phyloP scores from a whole-genome alignment of 2,797 vertebrate genomes.

The Spizella passerina region DNA sequence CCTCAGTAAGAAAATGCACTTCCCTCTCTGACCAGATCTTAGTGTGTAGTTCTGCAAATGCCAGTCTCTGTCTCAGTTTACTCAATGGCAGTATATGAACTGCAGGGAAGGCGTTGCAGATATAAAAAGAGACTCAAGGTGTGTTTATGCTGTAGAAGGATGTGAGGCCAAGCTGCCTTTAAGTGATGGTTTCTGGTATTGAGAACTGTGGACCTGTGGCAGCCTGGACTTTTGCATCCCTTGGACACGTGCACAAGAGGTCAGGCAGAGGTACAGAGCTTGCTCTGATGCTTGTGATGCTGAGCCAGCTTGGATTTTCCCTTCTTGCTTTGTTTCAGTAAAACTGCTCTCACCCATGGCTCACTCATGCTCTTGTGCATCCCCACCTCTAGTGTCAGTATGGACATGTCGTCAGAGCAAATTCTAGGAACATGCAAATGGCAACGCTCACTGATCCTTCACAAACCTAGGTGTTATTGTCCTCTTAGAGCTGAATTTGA shows the following conservation, averaged over 20 bases:
- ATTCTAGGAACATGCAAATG: background rate
- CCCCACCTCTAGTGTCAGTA: accelerated
- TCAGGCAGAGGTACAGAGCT: background rate
- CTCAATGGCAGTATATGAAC: background rate
- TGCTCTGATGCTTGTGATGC: background rate
- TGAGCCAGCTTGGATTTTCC: background rate
- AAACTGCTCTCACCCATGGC: background rate
- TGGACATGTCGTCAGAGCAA: background rate
- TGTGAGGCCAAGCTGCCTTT: background rate
- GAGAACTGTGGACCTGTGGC: background rate
- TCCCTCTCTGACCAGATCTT: background rate
- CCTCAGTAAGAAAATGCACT: background rate
- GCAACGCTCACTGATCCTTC: background rate
- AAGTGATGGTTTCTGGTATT: background rate
- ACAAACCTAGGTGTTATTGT: background rate
- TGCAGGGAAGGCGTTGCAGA: background rate
- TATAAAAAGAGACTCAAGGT: background rate
- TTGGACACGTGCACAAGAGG: background rate
- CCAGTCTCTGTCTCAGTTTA: background rate
- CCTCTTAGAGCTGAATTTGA: background rate
- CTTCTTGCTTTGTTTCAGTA: background rate
- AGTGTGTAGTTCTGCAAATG: background rate
- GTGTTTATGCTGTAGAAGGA: background rate
- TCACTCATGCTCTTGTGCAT: background rate
- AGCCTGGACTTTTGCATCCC: background rate